phyloP scores from a whole-genome alignment of 1,140 invertebrate genomes.

The Liolophura sinensis region DNA sequence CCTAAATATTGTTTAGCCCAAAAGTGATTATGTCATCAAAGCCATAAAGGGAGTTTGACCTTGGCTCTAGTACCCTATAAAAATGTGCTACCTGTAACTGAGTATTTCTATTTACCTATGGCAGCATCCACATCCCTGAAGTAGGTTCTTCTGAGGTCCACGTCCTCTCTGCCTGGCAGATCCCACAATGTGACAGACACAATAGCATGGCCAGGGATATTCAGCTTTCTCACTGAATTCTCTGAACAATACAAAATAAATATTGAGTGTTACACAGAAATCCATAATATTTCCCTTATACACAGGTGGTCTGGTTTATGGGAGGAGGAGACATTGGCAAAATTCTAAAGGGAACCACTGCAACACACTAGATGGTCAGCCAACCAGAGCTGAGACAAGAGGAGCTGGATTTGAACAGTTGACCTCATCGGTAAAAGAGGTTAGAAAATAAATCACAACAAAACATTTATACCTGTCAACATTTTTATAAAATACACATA shows the following conservation, averaged over 20 bases:
- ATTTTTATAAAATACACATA: no score
- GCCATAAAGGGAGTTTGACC: no score
- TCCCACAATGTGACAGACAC: conserved; percentile 49
- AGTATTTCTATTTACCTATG: conserved; percentile 30
- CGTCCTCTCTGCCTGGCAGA: conserved; percentile 46
- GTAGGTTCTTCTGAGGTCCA: conserved; percentile 45
- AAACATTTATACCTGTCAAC: no score
- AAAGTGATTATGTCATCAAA: no score
- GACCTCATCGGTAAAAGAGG: background rate
- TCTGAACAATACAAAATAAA: conserved; percentile 27
- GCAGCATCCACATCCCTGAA: conserved; percentile 50
- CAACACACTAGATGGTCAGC: background rate
- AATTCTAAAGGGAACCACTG: background rate
- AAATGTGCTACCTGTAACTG: background rate
- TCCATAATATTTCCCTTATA: background rate
- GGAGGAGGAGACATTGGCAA: background rate
- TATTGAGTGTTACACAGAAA: background rate
- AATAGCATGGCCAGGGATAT: conserved; percentile 42
- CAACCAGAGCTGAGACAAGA: background rate
- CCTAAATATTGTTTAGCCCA: no score
- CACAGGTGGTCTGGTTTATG: background rate
- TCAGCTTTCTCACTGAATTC: conserved; percentile 45
- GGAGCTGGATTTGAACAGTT: background rate
- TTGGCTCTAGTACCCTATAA: background rate
- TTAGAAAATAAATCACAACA: no score